phyloP scores from a whole-genome alignment of 2,113 vertebrate genomes.

The Pyrgilauda ruficollis region DNA sequence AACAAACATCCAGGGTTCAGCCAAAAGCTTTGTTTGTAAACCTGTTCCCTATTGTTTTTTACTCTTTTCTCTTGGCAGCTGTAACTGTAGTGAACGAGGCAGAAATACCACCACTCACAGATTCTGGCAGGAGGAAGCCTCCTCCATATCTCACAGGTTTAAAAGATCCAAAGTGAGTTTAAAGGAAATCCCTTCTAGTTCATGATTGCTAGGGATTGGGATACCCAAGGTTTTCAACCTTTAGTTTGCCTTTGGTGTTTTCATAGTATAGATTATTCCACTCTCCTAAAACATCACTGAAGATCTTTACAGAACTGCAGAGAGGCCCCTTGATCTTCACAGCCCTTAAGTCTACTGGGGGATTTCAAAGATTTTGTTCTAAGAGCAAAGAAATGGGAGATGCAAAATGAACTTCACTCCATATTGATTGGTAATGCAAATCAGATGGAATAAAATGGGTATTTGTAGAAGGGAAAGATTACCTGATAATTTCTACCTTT shows the following conservation, averaged over 20 bases:
- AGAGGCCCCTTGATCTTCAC: background rate
- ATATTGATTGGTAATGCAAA: slow-evolving; percentile 31
- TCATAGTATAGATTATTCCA: background rate
- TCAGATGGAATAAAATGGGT: background rate
- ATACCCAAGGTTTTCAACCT: background rate
- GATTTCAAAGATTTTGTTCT: slow-evolving; percentile 50
- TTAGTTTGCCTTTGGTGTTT: background rate
- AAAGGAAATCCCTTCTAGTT: background rate
- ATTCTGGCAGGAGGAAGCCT: background rate
- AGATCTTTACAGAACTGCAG: background rate
- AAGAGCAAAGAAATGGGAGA: background rate
- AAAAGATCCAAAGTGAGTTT: background rate
- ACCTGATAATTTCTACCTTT: background rate
- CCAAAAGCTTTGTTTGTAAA: background rate
- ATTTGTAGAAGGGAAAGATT: background rate
- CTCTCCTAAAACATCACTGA: background rate
- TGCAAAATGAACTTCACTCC: slow-evolving; percentile 21
- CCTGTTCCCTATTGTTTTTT: background rate
- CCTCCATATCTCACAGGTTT: background rate
- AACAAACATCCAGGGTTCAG: slow-evolving; percentile 8
- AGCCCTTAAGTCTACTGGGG: background rate
- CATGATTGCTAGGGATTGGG: background rate
- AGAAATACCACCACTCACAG: background rate
- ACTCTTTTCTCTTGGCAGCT: slow-evolving; percentile 17
- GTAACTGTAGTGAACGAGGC: background rate